Evolutionary conservation across 1,140 invertebrate genomes (phyloP).

Genomic region (Euborellia annulipes): DNA sequence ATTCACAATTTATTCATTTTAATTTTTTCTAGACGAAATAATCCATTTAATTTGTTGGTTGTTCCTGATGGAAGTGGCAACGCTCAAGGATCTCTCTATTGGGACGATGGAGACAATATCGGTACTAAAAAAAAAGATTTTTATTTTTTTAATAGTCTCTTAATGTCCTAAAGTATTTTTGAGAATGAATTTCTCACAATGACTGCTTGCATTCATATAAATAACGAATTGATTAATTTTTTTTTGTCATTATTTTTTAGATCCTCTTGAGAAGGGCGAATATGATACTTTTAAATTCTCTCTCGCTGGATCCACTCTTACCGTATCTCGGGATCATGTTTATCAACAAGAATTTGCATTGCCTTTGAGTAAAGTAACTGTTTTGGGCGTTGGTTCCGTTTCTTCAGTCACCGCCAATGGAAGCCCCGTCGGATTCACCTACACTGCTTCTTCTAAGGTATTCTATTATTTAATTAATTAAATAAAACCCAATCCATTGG

Average conservation of each 20-base stretch:
- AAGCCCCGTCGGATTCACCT: too few relatives aligned
- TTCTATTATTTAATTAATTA: too few relatives aligned
- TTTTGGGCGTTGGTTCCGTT: conserved; percentile 8
- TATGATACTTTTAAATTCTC: conserved; percentile 40
- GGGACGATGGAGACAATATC: conserved; percentile 60
- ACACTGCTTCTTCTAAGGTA: too few relatives aligned
- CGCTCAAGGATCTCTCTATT: conserved; percentile 50
- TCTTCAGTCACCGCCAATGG: too few relatives aligned
- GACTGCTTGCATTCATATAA: too few relatives aligned
- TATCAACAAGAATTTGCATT: conserved; percentile 29
- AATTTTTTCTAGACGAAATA: conserved; percentile 32
- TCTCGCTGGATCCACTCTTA: conserved; percentile 29
- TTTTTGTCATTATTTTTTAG: conserved; percentile 25
- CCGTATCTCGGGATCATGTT: conserved; percentile 30
- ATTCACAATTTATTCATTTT: not conserved
- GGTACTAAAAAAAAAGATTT: conserved; percentile 36
- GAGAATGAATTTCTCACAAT: too few relatives aligned
- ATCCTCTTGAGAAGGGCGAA: conserved; percentile 38
- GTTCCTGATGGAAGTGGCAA: conserved; percentile 33
- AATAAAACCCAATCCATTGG: too few relatives aligned
- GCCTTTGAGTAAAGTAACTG: conserved; percentile 2
- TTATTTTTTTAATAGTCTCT: too few relatives aligned
- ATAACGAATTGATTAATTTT: not conserved
- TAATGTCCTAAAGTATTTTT: too few relatives aligned
- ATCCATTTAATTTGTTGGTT: conserved; percentile 40